Conservation (phyloP, 2,888 invertebrate species). For the Lasioglossum leucozonium region DNA sequence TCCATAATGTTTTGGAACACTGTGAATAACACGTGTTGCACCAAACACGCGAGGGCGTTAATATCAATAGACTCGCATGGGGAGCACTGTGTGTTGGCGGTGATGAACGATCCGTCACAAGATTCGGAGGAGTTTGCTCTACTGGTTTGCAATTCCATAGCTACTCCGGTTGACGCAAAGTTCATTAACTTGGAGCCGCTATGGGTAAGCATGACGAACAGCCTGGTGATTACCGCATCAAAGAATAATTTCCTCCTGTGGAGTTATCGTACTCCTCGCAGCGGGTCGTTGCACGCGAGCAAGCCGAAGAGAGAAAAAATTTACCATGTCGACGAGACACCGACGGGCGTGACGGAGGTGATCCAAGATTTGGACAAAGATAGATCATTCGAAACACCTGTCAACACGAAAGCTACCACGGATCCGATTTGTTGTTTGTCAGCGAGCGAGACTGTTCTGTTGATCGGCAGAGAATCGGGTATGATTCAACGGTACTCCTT, state of each 20-base stretch:
- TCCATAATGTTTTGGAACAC: constrained; percentile 98
- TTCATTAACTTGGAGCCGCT: constrained; percentile 91
- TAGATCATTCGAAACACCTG: constrained; percentile 85
- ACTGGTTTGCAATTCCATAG: constrained; percentile 93
- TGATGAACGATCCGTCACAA: constrained; percentile 85
- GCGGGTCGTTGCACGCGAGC: constrained; percentile 72
- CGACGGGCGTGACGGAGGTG: constrained; percentile 89
- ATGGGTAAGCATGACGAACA: constrained; percentile 92
- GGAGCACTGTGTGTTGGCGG: constrained; percentile 92
- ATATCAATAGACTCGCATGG: constrained; percentile 89
- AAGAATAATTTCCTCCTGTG: constrained; percentile 95
- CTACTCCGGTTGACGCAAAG: constrained; percentile 93
- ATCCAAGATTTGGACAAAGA: constrained; percentile 88
- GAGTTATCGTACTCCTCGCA: constrained; percentile 94
- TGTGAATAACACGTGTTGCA: constrained; percentile 91
- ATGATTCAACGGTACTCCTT: constrained; percentile 94
- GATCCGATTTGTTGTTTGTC: constrained; percentile 95
- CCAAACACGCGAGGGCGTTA: constrained; percentile 89
- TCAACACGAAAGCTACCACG: constrained; percentile 87
- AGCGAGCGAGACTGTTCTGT: constrained; percentile 92
- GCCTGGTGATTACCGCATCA: no score
- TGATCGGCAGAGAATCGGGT: constrained; percentile 96
- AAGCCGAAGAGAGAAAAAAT: constrained; percentile 87
- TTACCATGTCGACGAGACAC: constrained; percentile 94
- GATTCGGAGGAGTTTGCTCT: constrained; percentile 88